Evolutionary conservation across 2,888 invertebrate genomes (phyloP), one percentile per base, ranked within the genome.

Genomic region (Bibio marci): DNA sequence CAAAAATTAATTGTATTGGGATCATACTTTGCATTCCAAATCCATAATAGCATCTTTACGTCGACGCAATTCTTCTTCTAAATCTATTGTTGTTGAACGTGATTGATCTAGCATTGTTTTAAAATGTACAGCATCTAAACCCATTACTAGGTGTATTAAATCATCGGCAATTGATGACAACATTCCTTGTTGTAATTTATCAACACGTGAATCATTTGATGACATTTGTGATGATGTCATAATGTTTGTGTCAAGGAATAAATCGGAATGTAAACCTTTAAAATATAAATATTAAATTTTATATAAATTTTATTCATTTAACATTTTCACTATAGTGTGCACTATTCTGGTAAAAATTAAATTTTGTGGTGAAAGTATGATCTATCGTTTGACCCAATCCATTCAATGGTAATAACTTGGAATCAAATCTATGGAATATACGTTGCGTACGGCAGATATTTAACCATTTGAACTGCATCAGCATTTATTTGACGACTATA

Each of bases 21-120:
- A n/a, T n/a, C n/a, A n/a, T 52, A 83, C 76, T 67, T 83, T 83
- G 50, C 80, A 79, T 46, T 80, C 81, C 44, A 85, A 67, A 47
- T 86, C 81, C 53, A 81, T 75, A 40, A 87, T 74, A 38, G 79
- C 65, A 44, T 85, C 83, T 41, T 78, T 76, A 52, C 82, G 76
- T 54, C 80, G 74, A 49, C 81, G 80, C 35, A 87, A 70, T 63
- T 87, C 86, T 18, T 82, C 70, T 52, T 81, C 82, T 39, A 81
- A 67, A 46, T 85, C 81, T 44, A 80, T 67, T 7, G 83, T 70
- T 38, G 81, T 75, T 18, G 80, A 70, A 41, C 80, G 73, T 13
- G 81, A 74, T 47, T 80, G 76, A 36, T 85, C 85, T 38, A 83
- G 65, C 49, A 83, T 75, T 54, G 83, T 81, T 37, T 79, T 66